phyloP scores from a whole-genome alignment of 2,113 vertebrate genomes.

The Globicephala melas region DNA sequence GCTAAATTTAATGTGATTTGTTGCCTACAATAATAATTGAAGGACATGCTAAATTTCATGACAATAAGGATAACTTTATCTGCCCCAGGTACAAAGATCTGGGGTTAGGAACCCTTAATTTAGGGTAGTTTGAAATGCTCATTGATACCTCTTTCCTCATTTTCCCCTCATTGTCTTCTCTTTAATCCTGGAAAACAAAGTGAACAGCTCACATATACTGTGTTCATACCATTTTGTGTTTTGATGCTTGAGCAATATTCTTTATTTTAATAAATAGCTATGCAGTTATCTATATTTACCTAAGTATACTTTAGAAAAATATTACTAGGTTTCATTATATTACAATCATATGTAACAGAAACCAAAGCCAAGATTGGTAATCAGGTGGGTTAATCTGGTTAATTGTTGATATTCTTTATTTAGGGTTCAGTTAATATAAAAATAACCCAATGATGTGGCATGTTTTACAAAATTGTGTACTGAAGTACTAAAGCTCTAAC shows the following conservation, averaged over 20 bases:
- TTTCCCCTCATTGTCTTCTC: neutral
- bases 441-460: neutral
- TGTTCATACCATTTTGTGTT: neutral
- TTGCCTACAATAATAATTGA: neutral
- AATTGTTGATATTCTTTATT: slow-evolving; percentile 27
- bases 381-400: neutral
- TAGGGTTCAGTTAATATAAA: slow-evolving; percentile 18
- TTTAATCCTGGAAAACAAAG: neutral
- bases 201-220: neutral
- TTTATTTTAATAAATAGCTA: neutral
- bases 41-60: neutral
- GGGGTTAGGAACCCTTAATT: neutral
- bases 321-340: neutral
- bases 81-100: neutral
- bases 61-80: slow-evolving; percentile 8
- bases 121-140: slow-evolving; percentile 13
- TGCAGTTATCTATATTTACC: neutral
- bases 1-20: neutral
- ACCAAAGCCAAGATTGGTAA: neutral
- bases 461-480: neutral
- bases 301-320: slow-evolving; percentile 19
- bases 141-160: neutral
- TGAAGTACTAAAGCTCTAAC: neutral
- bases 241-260: neutral
- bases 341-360: neutral